Conservation (phyloP, 2,888 invertebrate genomes). For the Erpobdella octoculata region DNA sequence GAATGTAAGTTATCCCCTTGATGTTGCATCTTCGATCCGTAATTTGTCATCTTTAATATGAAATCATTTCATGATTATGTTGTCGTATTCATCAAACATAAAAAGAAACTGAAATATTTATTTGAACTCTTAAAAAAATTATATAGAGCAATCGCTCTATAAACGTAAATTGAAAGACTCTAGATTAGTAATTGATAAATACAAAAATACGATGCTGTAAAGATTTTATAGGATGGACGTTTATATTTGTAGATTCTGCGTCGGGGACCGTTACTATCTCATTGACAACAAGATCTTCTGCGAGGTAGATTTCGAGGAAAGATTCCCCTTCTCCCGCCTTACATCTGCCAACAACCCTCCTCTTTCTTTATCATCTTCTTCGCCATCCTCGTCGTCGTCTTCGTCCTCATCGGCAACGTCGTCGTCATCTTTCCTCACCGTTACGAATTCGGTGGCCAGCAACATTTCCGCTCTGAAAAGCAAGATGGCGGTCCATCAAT, state of each 20-base stretch:
- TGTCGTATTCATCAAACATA: neutral
- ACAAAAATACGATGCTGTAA: neutral
- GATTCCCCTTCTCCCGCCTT: neutral
- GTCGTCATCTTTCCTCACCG: neutral
- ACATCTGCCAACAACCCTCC: neutral
- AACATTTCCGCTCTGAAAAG: neutral
- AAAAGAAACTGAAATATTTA: neutral
- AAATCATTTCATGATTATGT: no score
- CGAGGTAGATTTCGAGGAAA: neutral
- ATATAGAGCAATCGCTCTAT: no score
- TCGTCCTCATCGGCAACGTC: neutral
- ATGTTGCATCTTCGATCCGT: no score
- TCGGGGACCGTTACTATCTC: slow-evolving; percentile 83
- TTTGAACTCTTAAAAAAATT: neutral
- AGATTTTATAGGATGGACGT: neutral
- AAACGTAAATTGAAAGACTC: neutral
- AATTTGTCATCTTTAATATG: no score
- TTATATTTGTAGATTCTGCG: slow-evolving; percentile 70
- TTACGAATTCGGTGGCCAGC: neutral
- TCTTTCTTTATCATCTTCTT: neutral
- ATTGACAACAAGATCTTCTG: slow-evolving; percentile 68
- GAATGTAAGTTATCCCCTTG: no score
- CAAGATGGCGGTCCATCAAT: neutral
- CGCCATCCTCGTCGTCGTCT: slow-evolving; percentile 6
- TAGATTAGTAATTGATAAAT: neutral